Conservation (phyloP, 1,140 invertebrate genomes). For the Bombyx mandarina region DNA sequence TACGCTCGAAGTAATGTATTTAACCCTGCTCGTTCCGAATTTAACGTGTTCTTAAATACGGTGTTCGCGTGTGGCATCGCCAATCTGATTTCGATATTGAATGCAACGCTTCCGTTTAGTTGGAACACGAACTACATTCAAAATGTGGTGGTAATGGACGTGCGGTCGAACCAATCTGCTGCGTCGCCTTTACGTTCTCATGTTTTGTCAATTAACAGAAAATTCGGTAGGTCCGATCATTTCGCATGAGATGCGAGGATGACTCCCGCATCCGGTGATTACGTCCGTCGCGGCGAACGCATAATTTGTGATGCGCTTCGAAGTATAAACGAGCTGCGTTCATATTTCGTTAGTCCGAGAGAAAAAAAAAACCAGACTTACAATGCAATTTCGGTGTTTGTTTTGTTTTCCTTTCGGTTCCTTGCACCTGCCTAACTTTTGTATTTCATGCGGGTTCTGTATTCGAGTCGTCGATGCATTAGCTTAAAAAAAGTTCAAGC, state of each 20-base stretch:
- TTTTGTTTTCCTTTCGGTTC: slow-evolving; percentile 42
- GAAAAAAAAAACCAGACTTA: slow-evolving; percentile 32
- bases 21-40: no score
- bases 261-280: slow-evolving; percentile 68
- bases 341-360: slow-evolving; percentile 66
- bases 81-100: no score
- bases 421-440: slow-evolving; percentile 57
- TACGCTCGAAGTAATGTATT: no score
- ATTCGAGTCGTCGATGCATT: no score
- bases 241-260: slow-evolving; percentile 63
- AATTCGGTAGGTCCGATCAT: slow-evolving; percentile 67
- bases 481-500: no score
- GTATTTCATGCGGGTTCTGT: slow-evolving; percentile 18
- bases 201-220: slow-evolving; percentile 64
- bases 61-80: no score
- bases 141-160: slow-evolving; percentile 51
- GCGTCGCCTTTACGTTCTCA: slow-evolving; percentile 47
- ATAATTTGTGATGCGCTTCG: slow-evolving; percentile 63
- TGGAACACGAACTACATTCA: slow-evolving; percentile 30
- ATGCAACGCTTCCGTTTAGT: no score
- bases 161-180: slow-evolving; percentile 50
- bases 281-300: slow-evolving; percentile 28
- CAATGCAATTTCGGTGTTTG: slow-evolving; percentile 25
- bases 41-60: no score
- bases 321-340: slow-evolving; percentile 9